Base-by-base conservation (phyloP, 2,797 vertebrate genomes). In the Xenops minutus region DNA sequence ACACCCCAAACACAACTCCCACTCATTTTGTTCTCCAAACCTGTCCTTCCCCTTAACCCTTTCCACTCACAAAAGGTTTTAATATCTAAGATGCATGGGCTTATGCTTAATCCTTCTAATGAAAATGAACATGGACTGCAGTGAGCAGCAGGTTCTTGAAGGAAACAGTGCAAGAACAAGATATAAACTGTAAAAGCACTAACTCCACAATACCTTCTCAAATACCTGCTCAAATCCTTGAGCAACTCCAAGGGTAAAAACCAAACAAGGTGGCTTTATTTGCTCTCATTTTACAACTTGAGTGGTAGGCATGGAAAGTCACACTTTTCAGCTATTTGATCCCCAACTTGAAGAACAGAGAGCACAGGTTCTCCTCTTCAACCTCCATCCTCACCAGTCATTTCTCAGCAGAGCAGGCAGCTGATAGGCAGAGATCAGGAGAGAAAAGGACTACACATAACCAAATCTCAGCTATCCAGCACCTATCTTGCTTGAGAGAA, bases 1-100 rank as follows among this genome's bases (percentile, higher is more conserved):
- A 18, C 13, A 16, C 7, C 20, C 3, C 12, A 23, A 12, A 7
- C 14, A 48, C 17, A 19, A 12, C 13, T 9, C 0, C 48, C 43
- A 34, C 51, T 48, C 30, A 67, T n/a, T 81, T 63, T 56, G 10
- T 69, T 79, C 41, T 48, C 37, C 30, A 85, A 92, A 73, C 17
- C 20, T 69, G 26, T 66, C 23, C 29, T 85, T 56, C 7, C 32
- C 8, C 51, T 61, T 83, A 83, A 66, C 10, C 3, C 15, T 71
- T 74, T 77, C 32, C 14, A 37, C 27, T 52, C 27, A 44, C 52
- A 43, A 75, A 43, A 39, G 4, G 5, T n/a, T 75, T 92, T 71
- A 30, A 34, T 44, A 39, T 44, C 43, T 76, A 64, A 61, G 32
- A 43, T 61, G 2, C 27, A 30, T 2, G 6, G n/a, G 11, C 11